These are phyloP conservation scores for Dusona sp. DNA, from an alignment of 2,888 invertebrate species.

Conservation along the genomic window DNA sequence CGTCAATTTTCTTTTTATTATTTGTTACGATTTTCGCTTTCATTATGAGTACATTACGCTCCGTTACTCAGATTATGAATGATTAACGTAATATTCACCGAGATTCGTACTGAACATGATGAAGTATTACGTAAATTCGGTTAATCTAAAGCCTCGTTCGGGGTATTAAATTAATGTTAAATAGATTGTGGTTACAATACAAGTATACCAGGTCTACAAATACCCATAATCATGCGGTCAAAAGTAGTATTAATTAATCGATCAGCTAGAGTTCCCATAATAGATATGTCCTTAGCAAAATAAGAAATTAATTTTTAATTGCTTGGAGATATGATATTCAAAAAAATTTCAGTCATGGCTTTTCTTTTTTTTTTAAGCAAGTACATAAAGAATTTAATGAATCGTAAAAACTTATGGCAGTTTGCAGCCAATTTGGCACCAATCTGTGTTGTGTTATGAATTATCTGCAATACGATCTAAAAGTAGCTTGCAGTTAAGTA, in stretches of 20 bases:
- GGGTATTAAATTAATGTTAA: neutral
- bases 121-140: neutral
- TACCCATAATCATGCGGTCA: neutral
- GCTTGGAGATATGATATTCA: neutral
- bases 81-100: neutral
- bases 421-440: too few species aligned
- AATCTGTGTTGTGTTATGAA: too few species aligned
- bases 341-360: neutral
- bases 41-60: neutral
- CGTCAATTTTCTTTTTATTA: neutral
- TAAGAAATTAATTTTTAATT: neutral
- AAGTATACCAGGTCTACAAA: neutral
- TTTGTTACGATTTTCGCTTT: neutral
- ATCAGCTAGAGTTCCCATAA: neutral
- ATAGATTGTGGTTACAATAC: neutral
- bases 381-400: too few species aligned
- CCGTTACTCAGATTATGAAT: too few species aligned
- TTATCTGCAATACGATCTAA: too few species aligned
- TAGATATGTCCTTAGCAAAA: neutral
- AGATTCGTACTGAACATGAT: neutral
- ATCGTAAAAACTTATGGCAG: too few species aligned
- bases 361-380: too few species aligned
- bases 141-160: neutral
- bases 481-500: too few species aligned
- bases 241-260: slow-evolving; percentile 8